A percentile compares a stretch with the other conserved stretches of the same genome.
Conservation (phyloP, 2,113 vertebrate genomes). For the Anthoscopus minutus region DNA sequence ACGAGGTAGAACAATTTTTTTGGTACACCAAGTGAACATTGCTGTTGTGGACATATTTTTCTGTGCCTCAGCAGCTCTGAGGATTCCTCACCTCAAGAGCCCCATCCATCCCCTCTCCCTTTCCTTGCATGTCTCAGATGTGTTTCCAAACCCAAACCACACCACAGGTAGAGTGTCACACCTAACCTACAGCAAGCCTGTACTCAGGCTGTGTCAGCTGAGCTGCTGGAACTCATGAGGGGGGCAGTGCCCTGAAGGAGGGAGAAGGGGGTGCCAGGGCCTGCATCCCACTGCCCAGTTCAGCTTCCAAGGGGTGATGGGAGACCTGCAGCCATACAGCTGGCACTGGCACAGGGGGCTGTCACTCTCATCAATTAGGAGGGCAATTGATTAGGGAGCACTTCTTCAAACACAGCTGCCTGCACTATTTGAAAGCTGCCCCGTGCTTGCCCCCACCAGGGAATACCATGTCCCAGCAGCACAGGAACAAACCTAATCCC, state of each 20-base stretch:
- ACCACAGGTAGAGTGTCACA: neutral
- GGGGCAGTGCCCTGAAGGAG: neutral
- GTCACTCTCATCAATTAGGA: neutral
- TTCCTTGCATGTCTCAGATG: neutral
- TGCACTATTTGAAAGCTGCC: neutral
- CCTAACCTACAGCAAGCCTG: neutral
- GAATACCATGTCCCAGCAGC: neutral
- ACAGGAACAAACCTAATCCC: neutral
- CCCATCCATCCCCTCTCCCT: neutral
- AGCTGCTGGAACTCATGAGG: neutral
- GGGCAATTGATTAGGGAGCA: neutral
- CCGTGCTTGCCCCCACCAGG: fast-evolving
- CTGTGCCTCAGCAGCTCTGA: neutral
- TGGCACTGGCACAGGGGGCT: neutral
- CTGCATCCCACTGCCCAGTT: neutral
- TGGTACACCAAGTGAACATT: neutral
- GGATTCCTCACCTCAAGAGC: neutral
- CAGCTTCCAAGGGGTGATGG: neutral
- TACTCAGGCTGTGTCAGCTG: neutral
- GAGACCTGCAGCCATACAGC: neutral
- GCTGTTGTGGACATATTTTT: neutral
- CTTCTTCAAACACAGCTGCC: neutral
- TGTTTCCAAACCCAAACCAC: neutral
- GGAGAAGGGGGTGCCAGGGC: neutral
- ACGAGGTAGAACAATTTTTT: neutral